phyloP scores from a whole-genome alignment of 2,888 invertebrate genomes.

The Melanostoma scalare region DNA sequence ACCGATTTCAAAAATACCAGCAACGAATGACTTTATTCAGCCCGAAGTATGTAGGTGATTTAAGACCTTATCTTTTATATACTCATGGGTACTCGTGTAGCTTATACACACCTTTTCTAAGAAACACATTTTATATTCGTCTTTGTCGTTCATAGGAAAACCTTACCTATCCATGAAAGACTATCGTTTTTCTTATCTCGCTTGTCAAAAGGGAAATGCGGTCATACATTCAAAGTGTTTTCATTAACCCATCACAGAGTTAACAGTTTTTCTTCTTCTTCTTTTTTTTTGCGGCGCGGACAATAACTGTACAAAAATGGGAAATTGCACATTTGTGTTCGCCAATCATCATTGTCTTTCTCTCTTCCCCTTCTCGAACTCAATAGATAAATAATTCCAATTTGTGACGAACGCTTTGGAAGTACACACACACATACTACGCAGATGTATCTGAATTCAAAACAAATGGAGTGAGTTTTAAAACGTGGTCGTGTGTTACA shows the following conservation, averaged over 20 bases:
- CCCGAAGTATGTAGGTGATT: neutral
- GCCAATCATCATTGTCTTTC: constrained; percentile 1
- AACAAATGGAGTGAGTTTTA: neutral
- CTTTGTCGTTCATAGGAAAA: neutral
- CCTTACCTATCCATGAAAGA: neutral
- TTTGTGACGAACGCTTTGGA: constrained; percentile 20
- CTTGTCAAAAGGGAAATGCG: constrained; percentile 7
- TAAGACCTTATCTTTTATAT: neutral
- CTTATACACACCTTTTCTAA: constrained; percentile 12
- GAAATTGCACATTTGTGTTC: constrained; percentile 23
- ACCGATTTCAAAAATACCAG: neutral
- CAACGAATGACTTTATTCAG: constrained; percentile 5
- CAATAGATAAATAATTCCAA: constrained; percentile 45
- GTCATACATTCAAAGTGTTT: constrained; percentile 16
- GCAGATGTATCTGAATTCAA: neutral
- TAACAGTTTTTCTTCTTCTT: neutral
- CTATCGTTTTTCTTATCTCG: constrained; percentile 20
- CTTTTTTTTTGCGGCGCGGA: constrained; percentile 24
- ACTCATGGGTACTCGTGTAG: too few relatives aligned
- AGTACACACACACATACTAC: neutral
- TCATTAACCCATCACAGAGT: neutral
- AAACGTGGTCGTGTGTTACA: neutral
- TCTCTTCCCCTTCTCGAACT: constrained; percentile 3
- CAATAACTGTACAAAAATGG: constrained; percentile 46
- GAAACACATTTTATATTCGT: neutral